A percentile compares a stretch with the other conserved stretches of the same genome.
phyloP scores from a whole-genome alignment of 2,888 invertebrate species.

The Plebejus argus region DNA sequence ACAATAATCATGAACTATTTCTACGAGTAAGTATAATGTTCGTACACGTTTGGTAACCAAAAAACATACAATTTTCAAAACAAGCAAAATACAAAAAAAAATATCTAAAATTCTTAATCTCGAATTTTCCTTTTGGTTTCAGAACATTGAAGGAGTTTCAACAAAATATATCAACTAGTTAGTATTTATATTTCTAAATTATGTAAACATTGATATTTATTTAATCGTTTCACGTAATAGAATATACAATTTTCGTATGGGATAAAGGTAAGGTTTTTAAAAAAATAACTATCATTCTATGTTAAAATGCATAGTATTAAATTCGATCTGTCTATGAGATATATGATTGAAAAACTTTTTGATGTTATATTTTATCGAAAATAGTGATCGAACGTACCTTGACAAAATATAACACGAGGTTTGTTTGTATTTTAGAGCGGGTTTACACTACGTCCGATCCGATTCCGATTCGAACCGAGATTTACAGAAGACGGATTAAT shows the following conservation, averaged over 20 bases:
- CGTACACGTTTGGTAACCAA: constrained; percentile 25
- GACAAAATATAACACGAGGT: constrained; percentile 10
- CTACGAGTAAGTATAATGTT: constrained; percentile 7
- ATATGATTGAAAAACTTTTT: constrained; percentile 28
- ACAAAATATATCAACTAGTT: constrained; percentile 31
- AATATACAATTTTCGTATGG: constrained; percentile 17
- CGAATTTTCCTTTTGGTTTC: constrained; percentile 26
- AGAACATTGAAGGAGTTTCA: constrained; percentile 24
- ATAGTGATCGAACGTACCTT: neutral
- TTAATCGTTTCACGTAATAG: constrained; percentile 14
- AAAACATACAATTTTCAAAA: neutral
- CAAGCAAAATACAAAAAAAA: neutral
- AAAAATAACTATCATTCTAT: constrained; percentile 28
- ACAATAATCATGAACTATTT: constrained; percentile 4
- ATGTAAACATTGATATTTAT: constrained; percentile 14
- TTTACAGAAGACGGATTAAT: neutral
- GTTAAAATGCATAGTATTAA: constrained; percentile 26
- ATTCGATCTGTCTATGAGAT: constrained; percentile 21
- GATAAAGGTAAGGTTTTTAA: constrained; percentile 27
- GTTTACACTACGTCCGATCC: neutral
- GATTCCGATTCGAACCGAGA: neutral
- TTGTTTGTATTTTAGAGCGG: neutral
- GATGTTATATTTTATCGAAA: constrained; percentile 29
- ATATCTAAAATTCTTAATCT: neutral
- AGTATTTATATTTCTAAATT: constrained; percentile 23